These are phyloP conservation scores for Nymphalis urticae DNA, from an alignment of 2,888 invertebrate genomes.

Conservation along the genomic window DNA sequence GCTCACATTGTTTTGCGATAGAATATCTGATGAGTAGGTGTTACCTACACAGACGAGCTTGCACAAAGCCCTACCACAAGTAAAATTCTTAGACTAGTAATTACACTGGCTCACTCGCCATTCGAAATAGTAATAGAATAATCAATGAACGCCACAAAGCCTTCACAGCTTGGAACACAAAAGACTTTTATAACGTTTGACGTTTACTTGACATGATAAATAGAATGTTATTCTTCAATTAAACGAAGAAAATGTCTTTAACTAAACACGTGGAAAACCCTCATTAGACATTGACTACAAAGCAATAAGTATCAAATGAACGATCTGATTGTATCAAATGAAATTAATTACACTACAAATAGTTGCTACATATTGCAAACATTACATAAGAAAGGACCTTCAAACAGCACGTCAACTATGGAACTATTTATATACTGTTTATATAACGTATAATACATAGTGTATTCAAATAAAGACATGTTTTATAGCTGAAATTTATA, in stretches of 20 bases:
- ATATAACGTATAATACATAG: background rate
- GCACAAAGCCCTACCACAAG: too few species aligned
- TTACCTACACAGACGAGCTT: too few species aligned
- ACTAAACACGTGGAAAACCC: constrained; percentile 5
- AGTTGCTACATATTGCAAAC: constrained; percentile 8
- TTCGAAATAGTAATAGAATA: too few species aligned
- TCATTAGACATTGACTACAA: background rate
- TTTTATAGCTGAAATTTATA: too few species aligned
- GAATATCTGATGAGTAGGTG: too few species aligned
- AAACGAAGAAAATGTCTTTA: background rate
- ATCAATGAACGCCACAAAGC: too few species aligned
- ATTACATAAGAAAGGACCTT: constrained; percentile 9
- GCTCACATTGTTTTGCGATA: too few species aligned
- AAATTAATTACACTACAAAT: constrained; percentile 32
- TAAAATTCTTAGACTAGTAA: too few species aligned
- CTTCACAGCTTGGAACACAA: background rate
- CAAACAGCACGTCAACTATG: background rate
- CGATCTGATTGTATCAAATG: constrained; percentile 24
- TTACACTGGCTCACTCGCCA: too few species aligned
- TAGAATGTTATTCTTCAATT: background rate
- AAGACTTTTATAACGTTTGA: too few species aligned
- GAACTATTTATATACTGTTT: background rate
- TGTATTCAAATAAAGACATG: background rate
- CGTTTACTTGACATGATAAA: background rate
- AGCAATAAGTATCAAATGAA: constrained; percentile 26